phyloP scores from a whole-genome alignment of 2,797 vertebrate genomes.

The Sebastes diaconus region DNA sequence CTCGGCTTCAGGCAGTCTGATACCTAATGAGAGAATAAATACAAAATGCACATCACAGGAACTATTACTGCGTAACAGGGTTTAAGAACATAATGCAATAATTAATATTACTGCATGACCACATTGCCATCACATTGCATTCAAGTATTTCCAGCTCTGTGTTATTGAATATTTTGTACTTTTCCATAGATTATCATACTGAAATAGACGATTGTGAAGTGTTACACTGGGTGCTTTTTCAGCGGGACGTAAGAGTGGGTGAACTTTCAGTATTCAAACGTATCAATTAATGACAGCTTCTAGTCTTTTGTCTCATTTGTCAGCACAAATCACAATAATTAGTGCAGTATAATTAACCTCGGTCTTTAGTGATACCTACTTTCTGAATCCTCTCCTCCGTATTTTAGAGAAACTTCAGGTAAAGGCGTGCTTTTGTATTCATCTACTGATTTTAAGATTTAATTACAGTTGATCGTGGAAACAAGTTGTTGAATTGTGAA shows the following conservation, averaged over 20 bases:
- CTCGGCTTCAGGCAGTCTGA: background rate
- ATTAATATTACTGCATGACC: background rate
- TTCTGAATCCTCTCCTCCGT: conserved; percentile 8
- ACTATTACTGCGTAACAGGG: conserved; percentile 9
- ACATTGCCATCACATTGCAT: background rate
- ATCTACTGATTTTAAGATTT: background rate
- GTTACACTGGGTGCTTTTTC: background rate
- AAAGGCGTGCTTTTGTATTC: conserved; percentile 13
- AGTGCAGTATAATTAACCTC: background rate
- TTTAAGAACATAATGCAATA: conserved; percentile 17
- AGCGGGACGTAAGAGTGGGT: background rate
- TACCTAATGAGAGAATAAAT: background rate
- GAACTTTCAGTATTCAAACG: background rate
- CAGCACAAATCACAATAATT: background rate
- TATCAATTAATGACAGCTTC: background rate
- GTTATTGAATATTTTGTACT: background rate
- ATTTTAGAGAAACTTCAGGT: conserved; percentile 28
- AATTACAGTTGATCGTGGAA: background rate
- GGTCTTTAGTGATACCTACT: background rate
- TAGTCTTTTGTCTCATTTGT: background rate
- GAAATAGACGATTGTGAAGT: background rate
- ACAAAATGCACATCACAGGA: background rate
- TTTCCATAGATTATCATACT: conserved; percentile 32
- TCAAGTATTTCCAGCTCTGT: background rate
- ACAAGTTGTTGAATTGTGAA: background rate